These are phyloP conservation scores for Melieria picta DNA, from an alignment of 2,888 invertebrate species.

Conservation along the genomic window DNA sequence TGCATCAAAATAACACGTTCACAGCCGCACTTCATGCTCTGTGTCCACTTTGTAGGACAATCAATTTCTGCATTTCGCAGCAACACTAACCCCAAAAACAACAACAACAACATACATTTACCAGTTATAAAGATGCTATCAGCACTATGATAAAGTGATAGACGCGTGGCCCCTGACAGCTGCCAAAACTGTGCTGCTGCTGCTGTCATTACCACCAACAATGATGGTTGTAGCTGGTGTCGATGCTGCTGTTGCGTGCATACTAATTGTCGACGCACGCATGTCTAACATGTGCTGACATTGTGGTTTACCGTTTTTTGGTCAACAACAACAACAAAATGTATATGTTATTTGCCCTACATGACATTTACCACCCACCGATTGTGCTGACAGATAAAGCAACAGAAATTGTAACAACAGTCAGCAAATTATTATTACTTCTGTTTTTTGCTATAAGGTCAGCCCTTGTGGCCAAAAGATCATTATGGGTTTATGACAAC, in stretches of 20 bases:
- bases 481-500: too few relatives aligned
- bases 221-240: conserved; percentile 4
- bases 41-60: too few relatives aligned
- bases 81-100: too few relatives aligned
- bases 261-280: too few relatives aligned
- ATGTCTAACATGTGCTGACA: conserved; percentile 7
- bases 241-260: not conserved
- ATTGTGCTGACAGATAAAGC: conserved; percentile 24
- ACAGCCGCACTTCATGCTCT: too few relatives aligned
- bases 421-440: too few relatives aligned
- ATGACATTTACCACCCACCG: conserved; percentile 21
- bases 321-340: not conserved
- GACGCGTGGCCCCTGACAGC: conserved; percentile 28
- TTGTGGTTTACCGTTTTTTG: conserved; percentile 32
- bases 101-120: too few relatives aligned
- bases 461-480: too few relatives aligned
- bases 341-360: not conserved
- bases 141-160: conserved; percentile 27
- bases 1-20: too few relatives aligned
- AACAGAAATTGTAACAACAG: too few relatives aligned
- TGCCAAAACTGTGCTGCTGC: conserved; percentile 3
- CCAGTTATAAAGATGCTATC: conserved; percentile 33
- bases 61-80: too few relatives aligned
- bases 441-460: too few relatives aligned
- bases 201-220: conserved; percentile 17